A percentile compares a stretch with the other conserved stretches of the same genome.
Conservation (phyloP, 2,113 vertebrate species). For the Arenaria interpres region DNA sequence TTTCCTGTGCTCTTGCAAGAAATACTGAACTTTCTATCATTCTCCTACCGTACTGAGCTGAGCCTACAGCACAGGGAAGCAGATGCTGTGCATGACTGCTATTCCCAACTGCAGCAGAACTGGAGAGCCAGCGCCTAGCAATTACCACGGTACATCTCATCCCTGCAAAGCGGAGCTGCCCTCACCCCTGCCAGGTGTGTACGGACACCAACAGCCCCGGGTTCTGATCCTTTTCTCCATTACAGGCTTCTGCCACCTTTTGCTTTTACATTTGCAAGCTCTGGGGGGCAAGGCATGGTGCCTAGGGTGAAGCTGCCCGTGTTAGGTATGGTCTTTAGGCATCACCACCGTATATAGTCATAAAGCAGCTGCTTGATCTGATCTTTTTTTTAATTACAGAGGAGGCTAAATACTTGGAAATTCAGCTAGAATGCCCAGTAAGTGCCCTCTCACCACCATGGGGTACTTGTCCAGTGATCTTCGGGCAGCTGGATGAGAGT, state of each 20-base stretch:
- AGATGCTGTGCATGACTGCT: neutral
- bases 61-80: neutral
- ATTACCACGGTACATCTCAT: neutral
- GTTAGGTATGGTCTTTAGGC: neutral
- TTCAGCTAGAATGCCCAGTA: neutral
- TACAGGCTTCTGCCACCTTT: neutral
- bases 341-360: neutral
- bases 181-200: rapidly evolving
- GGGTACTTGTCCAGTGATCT: neutral
- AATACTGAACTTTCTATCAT: neutral
- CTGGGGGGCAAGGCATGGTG: neutral
- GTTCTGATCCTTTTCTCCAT: neutral
- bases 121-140: rapidly evolving
- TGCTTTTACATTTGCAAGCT: neutral
- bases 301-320: neutral
- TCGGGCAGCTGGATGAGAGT: neutral
- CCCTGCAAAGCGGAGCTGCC: neutral
- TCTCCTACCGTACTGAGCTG: neutral
- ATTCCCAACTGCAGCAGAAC: neutral
- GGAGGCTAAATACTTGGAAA: neutral
- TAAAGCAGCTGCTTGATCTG: neutral
- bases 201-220: neutral
- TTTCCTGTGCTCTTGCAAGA: neutral
- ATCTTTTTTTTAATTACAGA: neutral
- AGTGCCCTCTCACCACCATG: neutral